phyloP scores from a whole-genome alignment of 53 echinoderm and acorn worm genomes.

The Actinopyga echinites region DNA sequence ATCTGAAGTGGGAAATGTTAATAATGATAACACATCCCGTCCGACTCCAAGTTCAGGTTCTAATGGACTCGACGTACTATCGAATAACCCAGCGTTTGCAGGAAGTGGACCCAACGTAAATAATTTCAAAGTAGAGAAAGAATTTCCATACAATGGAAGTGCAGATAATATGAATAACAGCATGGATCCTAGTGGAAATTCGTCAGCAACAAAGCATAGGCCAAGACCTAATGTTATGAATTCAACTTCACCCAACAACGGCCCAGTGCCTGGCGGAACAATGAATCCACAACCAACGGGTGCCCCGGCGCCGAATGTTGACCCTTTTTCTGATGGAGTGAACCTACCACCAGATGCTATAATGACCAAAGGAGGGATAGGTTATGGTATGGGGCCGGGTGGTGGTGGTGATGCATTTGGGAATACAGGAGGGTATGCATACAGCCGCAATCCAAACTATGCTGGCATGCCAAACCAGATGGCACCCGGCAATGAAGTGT shows the following conservation, averaged over 20 bases:
- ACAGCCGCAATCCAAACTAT: conserved; percentile 14
- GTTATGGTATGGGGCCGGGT: conserved; percentile 13
- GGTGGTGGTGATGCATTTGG: conserved; percentile 38
- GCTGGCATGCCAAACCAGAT: conserved; percentile 30
- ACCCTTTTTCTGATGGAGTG: conserved; percentile 67
- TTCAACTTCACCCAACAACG: conserved; percentile 44
- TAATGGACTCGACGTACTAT: conserved; percentile 47
- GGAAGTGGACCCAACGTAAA: conserved; percentile 36
- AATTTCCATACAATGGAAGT: conserved; percentile 47
- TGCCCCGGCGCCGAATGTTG: conserved; percentile 62
- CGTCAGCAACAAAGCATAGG: conserved; percentile 45
- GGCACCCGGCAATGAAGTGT: conserved; percentile 34
- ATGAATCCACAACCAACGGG: conserved; percentile 60
- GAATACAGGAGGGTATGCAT: conserved; percentile 26
- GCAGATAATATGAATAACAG: conserved; percentile 41
- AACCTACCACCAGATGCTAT: conserved; percentile 59
- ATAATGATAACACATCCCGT: conserved; percentile 45
- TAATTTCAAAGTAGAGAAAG: conserved; percentile 36
- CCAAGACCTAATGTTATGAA: conserved; percentile 1
- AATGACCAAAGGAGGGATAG: conserved; percentile 29
- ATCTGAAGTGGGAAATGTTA: conserved; percentile 49
- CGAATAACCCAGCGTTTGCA: conserved; percentile 31
- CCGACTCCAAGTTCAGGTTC: conserved; percentile 31
- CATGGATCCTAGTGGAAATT: conserved; percentile 46
- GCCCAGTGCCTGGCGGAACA: conserved; percentile 51